Evolutionary conservation across 1,140 invertebrate species (phyloP), one percentile per base, ranked within the genome.

Genomic region (Papilio polytes): DNA sequence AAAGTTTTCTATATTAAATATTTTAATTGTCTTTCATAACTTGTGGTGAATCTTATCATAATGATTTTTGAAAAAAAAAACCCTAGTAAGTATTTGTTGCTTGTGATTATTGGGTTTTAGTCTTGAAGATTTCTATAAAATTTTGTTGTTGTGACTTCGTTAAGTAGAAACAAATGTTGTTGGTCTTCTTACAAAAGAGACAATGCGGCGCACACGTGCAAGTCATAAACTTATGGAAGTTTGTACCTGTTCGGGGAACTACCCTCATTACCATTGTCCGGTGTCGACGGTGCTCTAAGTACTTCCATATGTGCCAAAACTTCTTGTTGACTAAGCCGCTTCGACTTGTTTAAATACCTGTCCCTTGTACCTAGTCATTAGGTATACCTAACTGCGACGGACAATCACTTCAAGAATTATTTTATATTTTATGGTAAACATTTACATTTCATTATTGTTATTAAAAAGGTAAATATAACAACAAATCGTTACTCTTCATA

Each of bases 151-250:
- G 59, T 26, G 59, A 3, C 9, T 77, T 48, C 73, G 18, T 41
- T 56, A 77, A 77, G 74, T 77, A 77, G 51, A 77, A 77, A 77
- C 74, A 77, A 77, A 73, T 70, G 78, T 76, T 26, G 36, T 76
- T 51, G 20, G 22, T 31, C 46, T 36, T 78, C 10, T 31, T 15
- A 56, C 74, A 80, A 74, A 41, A 79, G 80, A 85, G 82, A 89
- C 87, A 90, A 89, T 85, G 79, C 41, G 53, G 80, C 81, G 85
- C 86, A 91, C 91, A 93, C 88, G 91, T 92, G 91, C 89, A 91
- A 86, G 84, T 85, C 87, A 86, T 92, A 90, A 92, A 91, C 70
- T 86, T 76, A 88, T 89, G 89, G 80, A 46, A 56, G 82, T 82
- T 81, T 84, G 63, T 91, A 91, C 88, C 85, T 91, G 88, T 89